Conservation (phyloP, 2,113 vertebrate genomes). For the Phaethornis superciliosus region DNA sequence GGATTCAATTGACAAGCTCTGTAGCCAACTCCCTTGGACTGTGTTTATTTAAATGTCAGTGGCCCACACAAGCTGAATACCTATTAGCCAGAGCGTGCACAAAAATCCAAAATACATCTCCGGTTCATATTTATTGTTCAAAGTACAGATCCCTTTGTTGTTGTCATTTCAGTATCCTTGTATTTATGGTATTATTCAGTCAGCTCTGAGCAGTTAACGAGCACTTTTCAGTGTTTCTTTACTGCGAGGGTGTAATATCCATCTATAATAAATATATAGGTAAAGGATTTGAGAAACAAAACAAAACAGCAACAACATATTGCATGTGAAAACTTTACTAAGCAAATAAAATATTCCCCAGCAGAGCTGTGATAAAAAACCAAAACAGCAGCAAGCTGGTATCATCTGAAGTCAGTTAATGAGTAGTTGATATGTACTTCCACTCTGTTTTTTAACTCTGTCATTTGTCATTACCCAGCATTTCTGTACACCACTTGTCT, state of each 20-base stretch:
- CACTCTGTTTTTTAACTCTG: background rate
- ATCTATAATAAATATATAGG: constrained; percentile 55
- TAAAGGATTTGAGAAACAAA: constrained; percentile 48
- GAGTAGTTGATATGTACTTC: background rate
- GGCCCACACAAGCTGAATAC: constrained; percentile 68
- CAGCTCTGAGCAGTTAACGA: constrained; percentile 60
- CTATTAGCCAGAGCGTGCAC: constrained; percentile 50
- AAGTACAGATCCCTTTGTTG: constrained; percentile 50
- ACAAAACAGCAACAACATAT: constrained; percentile 45
- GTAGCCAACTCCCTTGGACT: constrained; percentile 59
- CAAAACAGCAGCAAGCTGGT: background rate
- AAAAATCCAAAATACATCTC: constrained; percentile 51
- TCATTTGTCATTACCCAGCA: background rate
- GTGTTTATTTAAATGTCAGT: constrained; percentile 69
- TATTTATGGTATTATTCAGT: constrained; percentile 57
- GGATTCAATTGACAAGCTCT: constrained; percentile 60
- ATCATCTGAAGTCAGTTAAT: constrained; percentile 14
- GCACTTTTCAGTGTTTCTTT: constrained; percentile 44
- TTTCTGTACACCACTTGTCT: background rate
- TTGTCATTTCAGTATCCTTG: constrained; percentile 32
- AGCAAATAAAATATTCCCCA: constrained; percentile 31
- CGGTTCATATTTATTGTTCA: constrained; percentile 40
- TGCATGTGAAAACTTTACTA: constrained; percentile 46
- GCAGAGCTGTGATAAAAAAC: background rate
- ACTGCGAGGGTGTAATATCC: constrained; percentile 36